Percentiles rank a stretch among this genome's conserved stretches.
Evolutionary conservation across 2,113 vertebrate species (phyloP).

Genomic region (Miniopterus natalensis): DNA sequence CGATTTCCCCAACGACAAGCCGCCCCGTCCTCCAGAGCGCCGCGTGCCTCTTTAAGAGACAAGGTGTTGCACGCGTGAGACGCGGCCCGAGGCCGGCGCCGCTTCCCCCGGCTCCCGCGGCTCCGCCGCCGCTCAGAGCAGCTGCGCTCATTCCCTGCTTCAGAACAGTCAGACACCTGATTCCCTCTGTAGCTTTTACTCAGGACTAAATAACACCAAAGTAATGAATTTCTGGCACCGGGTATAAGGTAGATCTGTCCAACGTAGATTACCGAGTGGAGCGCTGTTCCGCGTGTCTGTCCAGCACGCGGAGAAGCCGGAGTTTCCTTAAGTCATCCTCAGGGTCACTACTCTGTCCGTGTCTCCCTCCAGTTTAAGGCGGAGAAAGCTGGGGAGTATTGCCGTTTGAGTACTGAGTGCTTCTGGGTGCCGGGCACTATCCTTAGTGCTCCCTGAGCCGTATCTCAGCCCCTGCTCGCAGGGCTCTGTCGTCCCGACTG

Average conservation of each 20-base stretch:
- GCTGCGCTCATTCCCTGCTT: background rate
- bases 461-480: background rate
- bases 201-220: background rate
- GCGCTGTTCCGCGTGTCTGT: rapidly evolving
- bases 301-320: rapidly evolving
- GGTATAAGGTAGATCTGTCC: background rate
- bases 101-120: background rate
- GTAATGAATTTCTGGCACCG: background rate
- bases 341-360: background rate
- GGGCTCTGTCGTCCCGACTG: background rate
- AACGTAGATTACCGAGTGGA: background rate
- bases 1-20: conserved; percentile 27
- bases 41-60: background rate
- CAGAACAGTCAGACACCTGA: background rate
- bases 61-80: background rate
- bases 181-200: background rate
- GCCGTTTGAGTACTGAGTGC: background rate
- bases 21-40: background rate
- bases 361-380: background rate
- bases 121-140: background rate
- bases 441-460: background rate
- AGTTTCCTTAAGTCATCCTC: background rate
- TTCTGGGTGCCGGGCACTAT: no score
- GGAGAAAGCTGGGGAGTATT: background rate
- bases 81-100: no score